Evolutionary conservation across 1,140 invertebrate species (phyloP).

Genomic region (Aphis gossypii): DNA sequence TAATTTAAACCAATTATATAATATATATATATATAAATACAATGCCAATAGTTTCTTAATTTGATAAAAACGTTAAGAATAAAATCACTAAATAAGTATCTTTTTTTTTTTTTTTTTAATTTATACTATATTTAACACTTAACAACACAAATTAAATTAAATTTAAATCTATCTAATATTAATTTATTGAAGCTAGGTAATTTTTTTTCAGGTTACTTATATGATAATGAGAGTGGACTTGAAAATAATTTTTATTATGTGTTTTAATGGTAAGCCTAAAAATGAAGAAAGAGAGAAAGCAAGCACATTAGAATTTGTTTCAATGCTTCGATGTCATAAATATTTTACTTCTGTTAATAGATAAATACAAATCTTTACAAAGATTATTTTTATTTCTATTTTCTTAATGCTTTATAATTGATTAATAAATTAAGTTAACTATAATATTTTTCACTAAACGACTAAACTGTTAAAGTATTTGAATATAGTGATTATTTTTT

Average conservation of each 20-base stretch:
- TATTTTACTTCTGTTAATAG: slow-evolving; percentile 32
- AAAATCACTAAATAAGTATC: neutral
- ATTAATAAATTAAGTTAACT: neutral
- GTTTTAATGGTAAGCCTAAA: slow-evolving; percentile 16
- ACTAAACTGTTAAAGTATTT: neutral
- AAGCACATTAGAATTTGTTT: slow-evolving; percentile 34
- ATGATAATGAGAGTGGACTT: slow-evolving; percentile 19
- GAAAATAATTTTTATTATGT: slow-evolving; percentile 32
- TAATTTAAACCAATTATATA: no score
- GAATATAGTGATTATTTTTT: neutral
- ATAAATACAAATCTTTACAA: neutral
- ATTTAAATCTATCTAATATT: no score
- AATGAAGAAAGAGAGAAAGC: slow-evolving; percentile 47
- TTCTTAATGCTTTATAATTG: neutral
- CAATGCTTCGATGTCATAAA: slow-evolving; percentile 38
- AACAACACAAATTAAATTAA: no score
- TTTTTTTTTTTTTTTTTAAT: neutral
- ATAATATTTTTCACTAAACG: neutral
- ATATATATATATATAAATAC: no score
- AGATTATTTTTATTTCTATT: neutral
- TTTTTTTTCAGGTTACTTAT: slow-evolving; percentile 26
- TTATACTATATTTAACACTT: neutral
- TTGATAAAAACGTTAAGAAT: neutral
- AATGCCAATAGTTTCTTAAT: neutral
- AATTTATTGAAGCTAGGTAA: neutral